These are phyloP conservation scores for Nebria brevicollis DNA, from an alignment of 2,888 invertebrate species.

Conservation along the genomic window DNA sequence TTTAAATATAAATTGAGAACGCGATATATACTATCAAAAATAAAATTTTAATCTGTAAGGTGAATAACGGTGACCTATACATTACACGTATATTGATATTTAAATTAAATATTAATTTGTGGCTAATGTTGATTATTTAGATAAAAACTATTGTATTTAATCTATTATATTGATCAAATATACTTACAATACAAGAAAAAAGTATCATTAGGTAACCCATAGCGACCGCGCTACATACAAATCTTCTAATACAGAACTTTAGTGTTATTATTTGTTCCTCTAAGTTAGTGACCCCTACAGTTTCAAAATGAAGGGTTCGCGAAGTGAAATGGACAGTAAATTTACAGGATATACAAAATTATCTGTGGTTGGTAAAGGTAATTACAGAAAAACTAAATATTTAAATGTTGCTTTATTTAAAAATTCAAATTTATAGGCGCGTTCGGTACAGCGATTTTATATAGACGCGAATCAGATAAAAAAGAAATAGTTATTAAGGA, in stretches of 20 bases:
- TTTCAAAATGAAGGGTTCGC: conserved; percentile 27
- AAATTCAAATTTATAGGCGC: conserved; percentile 63
- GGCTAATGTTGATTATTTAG: background rate
- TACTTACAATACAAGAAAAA: background rate
- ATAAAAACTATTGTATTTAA: background rate
- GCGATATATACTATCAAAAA: too few relatives aligned
- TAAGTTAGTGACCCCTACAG: conserved; percentile 5
- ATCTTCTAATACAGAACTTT: background rate
- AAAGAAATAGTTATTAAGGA: conserved; percentile 78
- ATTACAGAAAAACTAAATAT: background rate
- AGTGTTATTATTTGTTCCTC: background rate
- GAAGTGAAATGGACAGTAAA: conserved; percentile 12
- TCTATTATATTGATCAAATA: conserved; percentile 19
- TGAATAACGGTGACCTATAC: too few relatives aligned
- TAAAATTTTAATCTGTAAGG: too few relatives aligned
- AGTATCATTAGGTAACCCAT: conserved; percentile 25
- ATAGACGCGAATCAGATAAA: conserved; percentile 71
- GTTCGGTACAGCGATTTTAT: conserved; percentile 77
- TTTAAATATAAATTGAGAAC: too few relatives aligned
- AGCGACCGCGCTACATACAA: conserved; percentile 41
- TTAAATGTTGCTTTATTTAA: background rate
- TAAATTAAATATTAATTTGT: background rate
- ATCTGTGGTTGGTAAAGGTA: conserved; percentile 71
- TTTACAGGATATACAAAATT: conserved; percentile 68
- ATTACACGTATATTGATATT: background rate